A percentile compares a stretch with the other conserved stretches of the same genome.
Conservation (phyloP, 1,140 invertebrate genomes). For the Drosophila kanapiae region DNA sequence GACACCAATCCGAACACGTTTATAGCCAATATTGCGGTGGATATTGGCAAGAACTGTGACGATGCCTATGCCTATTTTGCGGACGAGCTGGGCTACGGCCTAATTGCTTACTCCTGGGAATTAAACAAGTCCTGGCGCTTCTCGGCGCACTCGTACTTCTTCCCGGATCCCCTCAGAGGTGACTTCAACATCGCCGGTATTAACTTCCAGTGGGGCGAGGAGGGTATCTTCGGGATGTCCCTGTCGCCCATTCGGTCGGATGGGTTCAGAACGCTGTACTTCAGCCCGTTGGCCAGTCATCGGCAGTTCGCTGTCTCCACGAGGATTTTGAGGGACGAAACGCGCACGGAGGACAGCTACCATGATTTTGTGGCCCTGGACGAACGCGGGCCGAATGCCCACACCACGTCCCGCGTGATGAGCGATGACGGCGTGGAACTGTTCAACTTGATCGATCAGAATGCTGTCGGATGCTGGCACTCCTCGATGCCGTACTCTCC, state of each 20-base stretch:
- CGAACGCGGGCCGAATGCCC: conserved; percentile 88
- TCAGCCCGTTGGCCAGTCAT: conserved; percentile 91
- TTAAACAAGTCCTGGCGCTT: conserved; percentile 92
- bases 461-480: conserved; percentile 93
- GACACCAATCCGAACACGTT: conserved; percentile 92
- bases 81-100: conserved; percentile 92
- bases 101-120: conserved; percentile 92
- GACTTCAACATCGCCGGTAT: conserved; percentile 92
- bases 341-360: conserved; percentile 89
- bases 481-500: conserved; percentile 88
- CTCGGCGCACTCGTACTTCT: conserved; percentile 90
- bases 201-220: conserved; percentile 93
- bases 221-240: conserved; percentile 93
- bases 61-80: conserved; percentile 93
- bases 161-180: conserved; percentile 91
- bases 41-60: conserved; percentile 90
- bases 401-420: conserved; percentile 90
- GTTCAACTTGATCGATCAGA: conserved; percentile 92
- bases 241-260: conserved; percentile 88
- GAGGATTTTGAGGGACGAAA: conserved; percentile 89
- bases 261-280: conserved; percentile 90
- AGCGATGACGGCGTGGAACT: conserved; percentile 90
- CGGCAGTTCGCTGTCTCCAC: conserved; percentile 92
- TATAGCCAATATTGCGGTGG: conserved; percentile 93
- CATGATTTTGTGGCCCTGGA: conserved; percentile 90